Base-by-base conservation (phyloP, 35 echinoderm and acorn worm species). In the Chiridota heheva region DNA sequence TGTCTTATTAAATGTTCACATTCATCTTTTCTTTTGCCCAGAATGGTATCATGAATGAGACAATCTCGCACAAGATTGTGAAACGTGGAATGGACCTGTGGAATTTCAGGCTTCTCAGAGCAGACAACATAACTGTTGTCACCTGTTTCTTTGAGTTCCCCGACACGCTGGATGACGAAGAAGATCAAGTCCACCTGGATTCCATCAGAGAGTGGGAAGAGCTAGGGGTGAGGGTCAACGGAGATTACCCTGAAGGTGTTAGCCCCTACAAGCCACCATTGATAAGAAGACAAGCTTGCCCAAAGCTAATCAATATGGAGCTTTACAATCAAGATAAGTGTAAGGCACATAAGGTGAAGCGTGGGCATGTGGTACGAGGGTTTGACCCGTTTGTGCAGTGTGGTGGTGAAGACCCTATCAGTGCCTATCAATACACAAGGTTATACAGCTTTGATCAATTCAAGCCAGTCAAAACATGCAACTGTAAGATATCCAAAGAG, bases 71-170 rank as follows among this genome's bases (percentile, higher is more conserved):
- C 44, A 82, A 82, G 36, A 40, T 96, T 10, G 88, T 96, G 1
- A 90, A 79, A 22, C 55, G 69, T 4, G 82, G 82, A 0, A 90
- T 96, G 29, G 74, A 96, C 45, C 81, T 81, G 1, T 96, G 93
- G 93, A 90, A 86, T 22, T 72, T 59, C 51, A 87, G 88, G 29
- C 40, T 69, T 24, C 71, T 96, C 20, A 69, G 93, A 42, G 93
- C 93, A n/a, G 93, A 96, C 66, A 96, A 96, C 71, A 96, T 83
- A 20, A 87, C 93, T 0, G 86, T 83, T 16, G 84, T 96, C 42
- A 86, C 83, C 17, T 68, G 90, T 72, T 87, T 87, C 59, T 83
- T 90, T 68, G 93, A 96, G 44, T 81, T 53, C 37, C 88, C 88
- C 24, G 79, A 78, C 3, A 58, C 46, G 0, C 31, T 86, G 12